Conservation (phyloP, 2,113 vertebrate genomes). For the Raja brachyura region DNA sequence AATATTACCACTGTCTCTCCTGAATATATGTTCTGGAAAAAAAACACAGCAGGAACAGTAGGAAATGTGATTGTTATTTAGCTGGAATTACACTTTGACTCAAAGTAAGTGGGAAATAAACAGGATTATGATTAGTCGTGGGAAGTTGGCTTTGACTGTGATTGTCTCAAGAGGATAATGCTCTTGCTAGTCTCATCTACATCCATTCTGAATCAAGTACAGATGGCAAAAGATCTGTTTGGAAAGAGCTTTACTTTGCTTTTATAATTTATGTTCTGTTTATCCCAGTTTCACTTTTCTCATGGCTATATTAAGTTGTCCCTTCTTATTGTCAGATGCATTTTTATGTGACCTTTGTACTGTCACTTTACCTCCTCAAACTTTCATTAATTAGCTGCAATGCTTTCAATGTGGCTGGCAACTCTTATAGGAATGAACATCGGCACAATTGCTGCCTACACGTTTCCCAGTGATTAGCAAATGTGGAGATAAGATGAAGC, state of each 20-base stretch:
- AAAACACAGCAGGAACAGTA: not conserved
- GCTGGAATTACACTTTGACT: not conserved
- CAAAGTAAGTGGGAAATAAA: slow-evolving; percentile 8
- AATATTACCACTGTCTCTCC: not conserved
- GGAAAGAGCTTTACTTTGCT: not conserved
- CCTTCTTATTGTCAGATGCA: not conserved
- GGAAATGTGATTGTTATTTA: not conserved
- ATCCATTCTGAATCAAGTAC: not conserved
- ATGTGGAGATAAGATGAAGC: not conserved
- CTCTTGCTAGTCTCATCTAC: not conserved
- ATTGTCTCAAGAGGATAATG: not conserved
- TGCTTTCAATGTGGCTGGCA: not conserved
- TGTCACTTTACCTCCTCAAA: not conserved
- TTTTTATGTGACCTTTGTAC: not conserved
- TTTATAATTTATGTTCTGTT: not conserved
- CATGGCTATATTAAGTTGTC: not conserved
- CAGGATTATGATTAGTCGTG: not conserved
- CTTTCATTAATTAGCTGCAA: not conserved
- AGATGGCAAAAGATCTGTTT: not conserved
- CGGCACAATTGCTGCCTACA: not conserved
- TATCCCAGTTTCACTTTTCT: not conserved
- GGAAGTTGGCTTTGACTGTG: not conserved
- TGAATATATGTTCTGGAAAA: not conserved
- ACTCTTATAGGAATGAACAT: not conserved
- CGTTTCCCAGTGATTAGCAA: not conserved